Conservation (phyloP, 2,113 vertebrate species). For the Boleophthalmus pectinirostris region DNA sequence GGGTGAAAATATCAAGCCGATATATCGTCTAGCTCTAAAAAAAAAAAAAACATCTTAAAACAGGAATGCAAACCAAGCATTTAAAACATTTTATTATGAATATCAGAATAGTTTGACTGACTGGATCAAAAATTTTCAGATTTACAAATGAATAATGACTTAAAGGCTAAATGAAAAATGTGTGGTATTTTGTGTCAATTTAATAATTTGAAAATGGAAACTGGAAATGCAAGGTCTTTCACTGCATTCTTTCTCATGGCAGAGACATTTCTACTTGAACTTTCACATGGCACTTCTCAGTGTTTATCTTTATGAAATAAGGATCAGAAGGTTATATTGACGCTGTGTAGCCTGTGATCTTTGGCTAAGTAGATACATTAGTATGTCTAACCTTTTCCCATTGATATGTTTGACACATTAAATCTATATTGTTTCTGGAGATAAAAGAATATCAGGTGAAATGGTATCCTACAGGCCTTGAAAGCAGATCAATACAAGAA, state of each 20-base stretch:
- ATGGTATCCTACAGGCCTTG: slow-evolving; percentile 26
- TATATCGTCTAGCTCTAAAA: too few relatives aligned
- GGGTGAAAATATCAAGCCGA: too few relatives aligned
- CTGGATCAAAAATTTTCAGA: background rate
- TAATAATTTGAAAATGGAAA: background rate
- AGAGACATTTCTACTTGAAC: background rate
- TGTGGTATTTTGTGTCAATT: background rate
- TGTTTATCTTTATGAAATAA: slow-evolving; percentile 54
- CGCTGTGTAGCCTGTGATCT: slow-evolving; percentile 42
- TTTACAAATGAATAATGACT: too few relatives aligned
- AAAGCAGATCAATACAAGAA: slow-evolving; percentile 39
- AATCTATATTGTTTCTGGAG: slow-evolving; percentile 30
- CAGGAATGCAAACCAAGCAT: too few relatives aligned
- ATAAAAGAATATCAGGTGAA: slow-evolving; percentile 43
- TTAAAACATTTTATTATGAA: too few relatives aligned
- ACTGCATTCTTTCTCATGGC: background rate
- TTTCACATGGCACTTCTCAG: slow-evolving; percentile 20
- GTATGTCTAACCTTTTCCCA: slow-evolving; percentile 37
- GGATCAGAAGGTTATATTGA: slow-evolving; percentile 52
- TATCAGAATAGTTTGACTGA: background rate
- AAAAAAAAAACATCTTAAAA: too few relatives aligned
- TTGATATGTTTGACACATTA: slow-evolving; percentile 26
- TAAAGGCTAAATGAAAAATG: too few relatives aligned
- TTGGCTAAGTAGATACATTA: slow-evolving; percentile 59
- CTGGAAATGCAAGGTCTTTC: background rate